Percentiles rank a stretch among this genome's conserved stretches.
Evolutionary conservation across 2,888 invertebrate genomes (phyloP).

Genomic region (Thyatira batis): DNA sequence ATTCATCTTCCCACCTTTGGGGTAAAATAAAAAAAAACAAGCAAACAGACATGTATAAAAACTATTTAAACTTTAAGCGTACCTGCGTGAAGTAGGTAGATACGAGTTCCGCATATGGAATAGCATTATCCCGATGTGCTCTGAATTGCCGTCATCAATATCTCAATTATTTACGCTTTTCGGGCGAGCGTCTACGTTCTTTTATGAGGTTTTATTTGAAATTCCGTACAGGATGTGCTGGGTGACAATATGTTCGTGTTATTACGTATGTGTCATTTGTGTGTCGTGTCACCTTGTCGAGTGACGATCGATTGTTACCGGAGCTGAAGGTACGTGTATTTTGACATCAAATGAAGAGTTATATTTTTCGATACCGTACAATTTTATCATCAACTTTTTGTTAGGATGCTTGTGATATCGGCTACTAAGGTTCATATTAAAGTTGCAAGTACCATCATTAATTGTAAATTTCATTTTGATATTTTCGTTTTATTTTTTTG

Average conservation of each 20-base stretch:
- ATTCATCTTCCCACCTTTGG: not conserved
- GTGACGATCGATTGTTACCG: not conserved
- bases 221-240: not conserved
- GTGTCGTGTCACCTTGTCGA: not conserved
- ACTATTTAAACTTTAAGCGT: constrained; percentile 7
- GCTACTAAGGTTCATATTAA: no score
- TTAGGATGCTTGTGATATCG: not conserved
- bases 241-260: constrained; percentile 1
- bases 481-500: no score
- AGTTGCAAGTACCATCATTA: no score
- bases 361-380: no score
- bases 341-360: no score
- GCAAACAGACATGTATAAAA: no score
- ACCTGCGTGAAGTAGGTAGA: constrained; percentile 22
- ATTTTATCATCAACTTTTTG: no score
- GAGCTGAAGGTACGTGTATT: no score
- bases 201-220: constrained; percentile 10
- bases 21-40: not conserved
- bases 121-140: constrained; percentile 20
- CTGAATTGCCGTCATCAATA: constrained; percentile 26
- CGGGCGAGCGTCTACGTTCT: constrained; percentile 12
- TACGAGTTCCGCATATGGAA: constrained; percentile 23
- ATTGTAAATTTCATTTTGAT: no score
- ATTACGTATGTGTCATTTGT: not conserved
- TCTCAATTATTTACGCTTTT: constrained; percentile 27